phyloP scores from a whole-genome alignment of 2,797 vertebrate genomes.

The Hoplostethus atlanticus region DNA sequence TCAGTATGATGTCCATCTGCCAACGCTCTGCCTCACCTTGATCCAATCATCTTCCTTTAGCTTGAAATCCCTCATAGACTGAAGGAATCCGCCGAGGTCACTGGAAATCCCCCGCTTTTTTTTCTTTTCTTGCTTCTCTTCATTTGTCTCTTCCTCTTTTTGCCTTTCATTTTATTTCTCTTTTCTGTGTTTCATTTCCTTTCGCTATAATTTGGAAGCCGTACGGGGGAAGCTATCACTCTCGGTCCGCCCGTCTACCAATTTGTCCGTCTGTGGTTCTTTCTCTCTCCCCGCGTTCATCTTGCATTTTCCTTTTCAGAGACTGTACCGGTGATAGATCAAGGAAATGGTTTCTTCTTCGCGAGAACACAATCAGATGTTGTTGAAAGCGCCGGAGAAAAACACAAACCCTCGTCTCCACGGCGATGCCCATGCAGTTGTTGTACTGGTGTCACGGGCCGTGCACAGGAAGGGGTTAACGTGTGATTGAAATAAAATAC shows the following conservation, averaged over 20 bases:
- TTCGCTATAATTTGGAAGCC: slow-evolving; percentile 55
- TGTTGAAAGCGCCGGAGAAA: slow-evolving; percentile 6
- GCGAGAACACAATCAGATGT: slow-evolving; percentile 46
- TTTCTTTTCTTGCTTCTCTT: slow-evolving; percentile 10
- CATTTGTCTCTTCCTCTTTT: slow-evolving; percentile 62
- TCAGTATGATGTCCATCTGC: slow-evolving; percentile 46
- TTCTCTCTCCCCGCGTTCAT: slow-evolving; percentile 19
- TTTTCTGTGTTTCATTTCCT: slow-evolving; percentile 69
- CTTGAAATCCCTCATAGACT: slow-evolving; percentile 58
- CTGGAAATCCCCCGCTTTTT: slow-evolving; percentile 65
- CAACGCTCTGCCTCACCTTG: slow-evolving; percentile 66
- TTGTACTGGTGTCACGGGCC: too few relatives aligned
- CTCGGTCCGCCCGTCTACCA: slow-evolving; percentile 40
- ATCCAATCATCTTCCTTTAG: slow-evolving; percentile 73
- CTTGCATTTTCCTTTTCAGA: slow-evolving; percentile 18
- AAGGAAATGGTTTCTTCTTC: slow-evolving; percentile 34
- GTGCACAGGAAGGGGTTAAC: too few relatives aligned
- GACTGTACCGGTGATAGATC: slow-evolving; percentile 24
- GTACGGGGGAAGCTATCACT: slow-evolving; percentile 66
- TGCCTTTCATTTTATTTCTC: slow-evolving; percentile 69
- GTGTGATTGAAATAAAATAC: neutral
- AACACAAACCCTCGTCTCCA: slow-evolving; percentile 23
- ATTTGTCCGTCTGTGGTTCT: slow-evolving; percentile 70
- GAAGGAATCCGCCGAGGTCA: slow-evolving; percentile 54
- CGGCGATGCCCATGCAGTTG: neutral